Evolutionary conservation across 2,113 vertebrate species (phyloP), one percentile per base, ranked within the genome.

Genomic region (Scolopax mira): DNA sequence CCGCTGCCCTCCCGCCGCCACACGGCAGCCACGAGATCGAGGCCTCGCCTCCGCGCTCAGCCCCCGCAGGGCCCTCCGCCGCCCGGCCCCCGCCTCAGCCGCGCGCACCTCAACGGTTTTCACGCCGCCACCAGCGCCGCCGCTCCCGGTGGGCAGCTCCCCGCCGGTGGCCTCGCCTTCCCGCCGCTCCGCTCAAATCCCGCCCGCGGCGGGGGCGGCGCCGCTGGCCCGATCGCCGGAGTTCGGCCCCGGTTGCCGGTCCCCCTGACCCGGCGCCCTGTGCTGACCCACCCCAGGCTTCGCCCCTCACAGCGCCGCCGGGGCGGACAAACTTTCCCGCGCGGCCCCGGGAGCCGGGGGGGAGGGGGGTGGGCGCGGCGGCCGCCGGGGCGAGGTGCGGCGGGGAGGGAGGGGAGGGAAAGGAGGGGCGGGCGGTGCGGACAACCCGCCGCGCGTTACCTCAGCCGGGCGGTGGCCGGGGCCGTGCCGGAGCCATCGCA

Each of bases 401-500:
- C 25, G 6, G 49, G 24, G 13, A 37, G 27, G 27, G 18, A 33
- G 95, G 91, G 48, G 42, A 41, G 17, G 48, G 8, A n/a, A n/a
- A n/a, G n/a, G n/a, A n/a, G n/a, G n/a, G 18, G 42, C 41, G 44
- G 17, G 48, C 8, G 18, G 15, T n/a, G 69, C 14, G 4, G n/a
- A 6, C 12, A 9, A 28, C 6, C 33, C 6, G 9, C 69, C 42
- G 57, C 85, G 52, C 67, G 73, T 96, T 98, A 98, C 98, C 98
- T 98, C 97, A 23, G 73, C 42, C 9, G 94, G 54, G 93, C 94
- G 66, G 80, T 12, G 79, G 41, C 98, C 96, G 94, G 93, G 52
- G 13, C 55, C 57, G 31, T 84, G 92, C 93, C 93, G 97, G 24
- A 99, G 91, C 99, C 99, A 99, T 72, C 96, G 95, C 94, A 98